Conservation (phyloP, 2,113 vertebrate species). For the Empidonax traillii region DNA sequence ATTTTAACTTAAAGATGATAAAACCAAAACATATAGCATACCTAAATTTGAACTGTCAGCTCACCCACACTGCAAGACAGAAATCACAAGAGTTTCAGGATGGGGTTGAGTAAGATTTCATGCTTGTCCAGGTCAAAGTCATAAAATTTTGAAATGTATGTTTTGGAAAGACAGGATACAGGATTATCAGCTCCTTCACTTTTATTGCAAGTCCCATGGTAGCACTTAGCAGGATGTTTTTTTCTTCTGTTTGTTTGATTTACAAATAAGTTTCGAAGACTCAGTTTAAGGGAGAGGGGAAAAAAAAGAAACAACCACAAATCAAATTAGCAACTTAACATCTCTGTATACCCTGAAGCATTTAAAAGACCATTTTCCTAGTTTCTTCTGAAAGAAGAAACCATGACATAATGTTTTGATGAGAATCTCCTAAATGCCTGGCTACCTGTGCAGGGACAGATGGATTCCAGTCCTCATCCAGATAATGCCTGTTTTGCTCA, state of each 20-base stretch:
- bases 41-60: not conserved
- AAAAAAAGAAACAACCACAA: not conserved
- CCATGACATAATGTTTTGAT: not conserved
- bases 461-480: not conserved
- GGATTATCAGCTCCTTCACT: not conserved
- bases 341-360: not conserved
- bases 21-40: not conserved
- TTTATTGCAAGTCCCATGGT: not conserved
- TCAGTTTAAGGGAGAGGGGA: not conserved
- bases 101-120: not conserved
- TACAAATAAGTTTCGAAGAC: not conserved
- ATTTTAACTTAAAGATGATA: not conserved
- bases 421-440: not conserved
- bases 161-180: not conserved
- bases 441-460: not conserved
- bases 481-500: not conserved
- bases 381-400: not conserved
- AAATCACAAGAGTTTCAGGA: not conserved
- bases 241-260: not conserved
- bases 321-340: not conserved
- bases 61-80: not conserved
- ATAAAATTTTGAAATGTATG: not conserved
- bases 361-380: not conserved
- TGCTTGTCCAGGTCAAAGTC: not conserved
- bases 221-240: not conserved